Percentiles rank a stretch among this genome's conserved stretches.
These are phyloP conservation scores for Carollia perspicillata DNA, from an alignment of 2,113 vertebrate genomes.

Conservation along the genomic window DNA sequence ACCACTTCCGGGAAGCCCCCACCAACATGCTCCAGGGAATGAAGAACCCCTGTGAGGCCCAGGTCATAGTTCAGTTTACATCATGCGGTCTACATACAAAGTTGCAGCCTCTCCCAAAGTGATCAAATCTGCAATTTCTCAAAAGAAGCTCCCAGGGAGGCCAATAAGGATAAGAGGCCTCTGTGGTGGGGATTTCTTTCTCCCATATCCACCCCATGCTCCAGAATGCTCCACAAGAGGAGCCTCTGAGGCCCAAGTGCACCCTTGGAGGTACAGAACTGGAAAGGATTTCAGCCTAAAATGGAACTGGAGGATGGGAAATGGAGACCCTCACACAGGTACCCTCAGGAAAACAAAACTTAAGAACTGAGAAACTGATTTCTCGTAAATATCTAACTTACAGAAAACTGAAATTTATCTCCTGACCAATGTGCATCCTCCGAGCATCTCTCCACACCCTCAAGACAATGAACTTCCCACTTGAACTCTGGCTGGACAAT, in stretches of 20 bases:
- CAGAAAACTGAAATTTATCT: not conserved
- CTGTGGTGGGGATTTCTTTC: not conserved
- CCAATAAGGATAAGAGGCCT: not conserved
- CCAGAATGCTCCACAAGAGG: too few relatives aligned
- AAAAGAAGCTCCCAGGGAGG: not conserved
- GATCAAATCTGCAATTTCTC: not conserved
- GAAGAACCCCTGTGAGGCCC: not conserved
- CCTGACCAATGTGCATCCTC: not conserved
- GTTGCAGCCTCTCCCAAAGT: not conserved
- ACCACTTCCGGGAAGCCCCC: not conserved
- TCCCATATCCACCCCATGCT: not conserved
- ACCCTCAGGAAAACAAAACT: not conserved
- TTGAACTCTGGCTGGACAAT: not conserved
- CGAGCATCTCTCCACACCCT: too few relatives aligned
- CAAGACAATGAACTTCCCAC: not conserved
- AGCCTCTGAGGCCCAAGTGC: not conserved
- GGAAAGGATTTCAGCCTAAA: not conserved
- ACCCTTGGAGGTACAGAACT: not conserved
- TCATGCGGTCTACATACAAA: not conserved
- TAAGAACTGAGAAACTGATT: not conserved
- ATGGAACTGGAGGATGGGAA: not conserved
- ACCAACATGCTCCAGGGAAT: not conserved
- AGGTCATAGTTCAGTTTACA: not conserved
- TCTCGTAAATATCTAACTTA: too few relatives aligned
- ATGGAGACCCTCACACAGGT: accelerated